Percentiles rank a stretch among this genome's conserved stretches.
Conservation (phyloP, 2,888 invertebrate genomes). For the Rhogogaster chlorosoma region DNA sequence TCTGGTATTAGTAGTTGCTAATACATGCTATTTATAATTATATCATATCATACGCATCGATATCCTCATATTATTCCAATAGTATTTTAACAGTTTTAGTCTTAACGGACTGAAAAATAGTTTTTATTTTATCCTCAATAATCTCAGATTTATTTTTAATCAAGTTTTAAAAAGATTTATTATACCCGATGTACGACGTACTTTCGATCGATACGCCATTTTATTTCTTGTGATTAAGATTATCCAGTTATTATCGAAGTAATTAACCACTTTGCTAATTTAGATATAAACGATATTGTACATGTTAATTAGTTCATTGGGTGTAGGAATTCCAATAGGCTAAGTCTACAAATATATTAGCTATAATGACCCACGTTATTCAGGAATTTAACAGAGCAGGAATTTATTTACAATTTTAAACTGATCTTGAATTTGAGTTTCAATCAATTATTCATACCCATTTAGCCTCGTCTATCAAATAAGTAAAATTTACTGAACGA, state of each 20-base stretch:
- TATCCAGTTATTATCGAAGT: background rate
- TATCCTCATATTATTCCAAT: slow-evolving; percentile 17
- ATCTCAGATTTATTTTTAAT: background rate
- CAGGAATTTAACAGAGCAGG: background rate
- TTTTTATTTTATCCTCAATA: background rate
- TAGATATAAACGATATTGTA: background rate
- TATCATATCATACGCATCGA: slow-evolving; percentile 40
- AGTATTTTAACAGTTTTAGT: background rate
- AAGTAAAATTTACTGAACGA: background rate
- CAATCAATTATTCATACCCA: background rate
- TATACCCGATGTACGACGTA: background rate
- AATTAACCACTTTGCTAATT: background rate
- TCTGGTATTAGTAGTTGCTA: slow-evolving; percentile 38
- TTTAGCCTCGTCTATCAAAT: background rate
- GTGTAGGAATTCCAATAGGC: slow-evolving; percentile 6
- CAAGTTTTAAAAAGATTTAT: background rate
- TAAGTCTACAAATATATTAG: slow-evolving; percentile 14
- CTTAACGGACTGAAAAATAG: background rate
- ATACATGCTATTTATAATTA: slow-evolving; percentile 26
- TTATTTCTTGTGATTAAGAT: background rate
- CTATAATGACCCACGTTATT: background rate
- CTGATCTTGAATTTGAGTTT: background rate
- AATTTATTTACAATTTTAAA: background rate
- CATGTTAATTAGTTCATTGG: background rate
- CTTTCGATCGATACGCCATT: background rate